These are phyloP conservation scores for Triplophysa bombifrons DNA, from an alignment of 2,797 vertebrate genomes.

Conservation along the genomic window DNA sequence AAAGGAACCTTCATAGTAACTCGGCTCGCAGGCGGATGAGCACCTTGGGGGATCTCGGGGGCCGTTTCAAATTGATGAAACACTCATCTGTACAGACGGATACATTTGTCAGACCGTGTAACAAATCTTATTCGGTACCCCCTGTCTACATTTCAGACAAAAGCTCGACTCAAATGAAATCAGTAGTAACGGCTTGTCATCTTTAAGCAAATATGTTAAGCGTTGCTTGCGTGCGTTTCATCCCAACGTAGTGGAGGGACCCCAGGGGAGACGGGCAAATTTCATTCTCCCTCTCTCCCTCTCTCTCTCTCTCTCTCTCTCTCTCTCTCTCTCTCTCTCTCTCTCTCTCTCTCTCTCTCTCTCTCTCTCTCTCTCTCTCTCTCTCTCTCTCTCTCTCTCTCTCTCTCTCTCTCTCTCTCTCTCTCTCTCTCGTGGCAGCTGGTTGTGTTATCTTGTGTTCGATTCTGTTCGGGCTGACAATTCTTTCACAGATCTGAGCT, in stretches of 20 bases:
- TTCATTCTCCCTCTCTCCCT: conserved; percentile 62
- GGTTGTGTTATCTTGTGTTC: conserved; percentile 97
- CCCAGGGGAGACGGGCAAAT: conserved; percentile 90
- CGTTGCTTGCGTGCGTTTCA: conserved; percentile 91
- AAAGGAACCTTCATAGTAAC: conserved; percentile 90
- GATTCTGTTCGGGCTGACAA: conserved; percentile 95
- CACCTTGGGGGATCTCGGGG: conserved; percentile 87
- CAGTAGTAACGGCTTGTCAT: conserved; percentile 91
- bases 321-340: conserved; percentile 74
- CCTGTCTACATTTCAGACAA: conserved; percentile 87
- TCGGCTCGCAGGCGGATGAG: conserved; percentile 86
- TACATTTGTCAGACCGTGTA: conserved; percentile 90
- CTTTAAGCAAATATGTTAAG: conserved; percentile 99
- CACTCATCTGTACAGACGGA: conserved; percentile 88
- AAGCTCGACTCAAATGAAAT: conserved; percentile 87
- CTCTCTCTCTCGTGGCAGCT: conserved; percentile 87
- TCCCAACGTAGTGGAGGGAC: conserved; percentile 84
- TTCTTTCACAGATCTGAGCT: conserved; percentile 99
- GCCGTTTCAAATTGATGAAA: conserved; percentile 91
- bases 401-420: conserved; percentile 56
- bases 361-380: conserved; percentile 67
- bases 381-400: conserved; percentile 65
- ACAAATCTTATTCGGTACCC: conserved; percentile 84
- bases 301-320: conserved; percentile 63
- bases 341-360: conserved; percentile 69